These are phyloP conservation scores for Neomicropteryx cornuta DNA, from an alignment of 1,140 invertebrate genomes.

Conservation along the genomic window DNA sequence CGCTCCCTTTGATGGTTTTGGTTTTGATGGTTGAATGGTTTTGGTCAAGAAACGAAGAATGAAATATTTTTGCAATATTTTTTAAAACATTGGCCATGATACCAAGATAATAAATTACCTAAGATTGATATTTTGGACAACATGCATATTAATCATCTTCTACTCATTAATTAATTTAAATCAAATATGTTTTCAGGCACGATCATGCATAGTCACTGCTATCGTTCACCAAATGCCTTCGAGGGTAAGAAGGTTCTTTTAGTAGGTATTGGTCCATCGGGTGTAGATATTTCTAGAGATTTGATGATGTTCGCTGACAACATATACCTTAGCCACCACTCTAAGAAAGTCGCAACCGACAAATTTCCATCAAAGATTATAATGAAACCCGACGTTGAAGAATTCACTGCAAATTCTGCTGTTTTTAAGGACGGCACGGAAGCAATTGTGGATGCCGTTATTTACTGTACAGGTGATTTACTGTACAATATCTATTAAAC, in stretches of 20 bases:
- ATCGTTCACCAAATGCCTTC: slow-evolving; percentile 59
- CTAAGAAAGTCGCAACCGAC: slow-evolving; percentile 31
- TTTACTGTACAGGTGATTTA: slow-evolving; percentile 68
- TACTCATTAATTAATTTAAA: no score
- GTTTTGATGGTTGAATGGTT: no score
- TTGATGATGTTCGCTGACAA: slow-evolving; percentile 53
- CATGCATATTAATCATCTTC: no score
- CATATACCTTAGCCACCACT: slow-evolving; percentile 58
- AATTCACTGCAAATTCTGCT: slow-evolving; percentile 40
- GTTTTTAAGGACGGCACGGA: slow-evolving; percentile 49
- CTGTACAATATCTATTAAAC: no score
- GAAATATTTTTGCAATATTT: no score
- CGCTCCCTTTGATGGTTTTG: no score
- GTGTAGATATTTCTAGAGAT: slow-evolving; percentile 69
- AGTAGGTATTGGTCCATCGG: slow-evolving; percentile 78
- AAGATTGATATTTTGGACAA: no score
- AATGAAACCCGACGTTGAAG: slow-evolving; percentile 51
- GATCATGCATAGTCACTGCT: slow-evolving; percentile 74
- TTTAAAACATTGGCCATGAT: no score
- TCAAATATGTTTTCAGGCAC: slow-evolving; percentile 29
- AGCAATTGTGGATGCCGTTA: slow-evolving; percentile 53
- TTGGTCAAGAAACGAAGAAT: no score
- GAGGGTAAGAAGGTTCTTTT: slow-evolving; percentile 57
- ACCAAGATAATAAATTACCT: no score
- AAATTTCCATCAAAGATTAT: slow-evolving; percentile 49